Conservation (phyloP, 2,888 invertebrate species). For the Timema cristinae region DNA sequence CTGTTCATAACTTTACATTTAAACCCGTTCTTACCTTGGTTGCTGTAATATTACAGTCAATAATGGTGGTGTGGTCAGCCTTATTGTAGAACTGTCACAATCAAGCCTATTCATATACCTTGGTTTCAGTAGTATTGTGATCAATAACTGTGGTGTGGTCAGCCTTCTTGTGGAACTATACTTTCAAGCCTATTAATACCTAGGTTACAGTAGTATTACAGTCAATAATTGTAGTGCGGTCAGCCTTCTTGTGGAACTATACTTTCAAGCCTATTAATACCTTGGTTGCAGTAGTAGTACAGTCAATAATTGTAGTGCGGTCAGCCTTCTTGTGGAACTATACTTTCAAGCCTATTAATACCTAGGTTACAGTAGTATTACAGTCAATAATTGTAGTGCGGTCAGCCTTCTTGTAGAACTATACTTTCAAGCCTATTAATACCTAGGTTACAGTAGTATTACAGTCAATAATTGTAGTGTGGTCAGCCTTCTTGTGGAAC, state of each 20-base stretch:
- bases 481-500: constrained; percentile 85
- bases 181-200: constrained; percentile 46
- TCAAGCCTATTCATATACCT: constrained; percentile 38
- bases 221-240: constrained; percentile 72
- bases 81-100: constrained; percentile 75
- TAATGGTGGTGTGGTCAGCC: constrained; percentile 73
- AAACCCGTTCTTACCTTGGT: constrained; percentile 49
- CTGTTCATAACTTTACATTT: constrained; percentile 44
- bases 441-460: constrained; percentile 70
- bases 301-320: constrained; percentile 69
- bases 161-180: constrained; percentile 85
- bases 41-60: constrained; percentile 71
- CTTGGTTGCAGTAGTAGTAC: constrained; percentile 72
- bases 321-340: constrained; percentile 90
- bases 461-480: constrained; percentile 69
- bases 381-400: constrained; percentile 72
- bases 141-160: constrained; percentile 76
- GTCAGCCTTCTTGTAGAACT: constrained; percentile 86
- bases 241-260: constrained; percentile 85
- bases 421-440: constrained; percentile 53
- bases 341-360: no score
- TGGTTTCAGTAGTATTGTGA: constrained; percentile 69
- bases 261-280: constrained; percentile 50
- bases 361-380: constrained; percentile 68
- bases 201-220: constrained; percentile 73